These are phyloP conservation scores for Lissonota sp. DNA, from an alignment of 2,888 invertebrate genomes.

Conservation along the genomic window DNA sequence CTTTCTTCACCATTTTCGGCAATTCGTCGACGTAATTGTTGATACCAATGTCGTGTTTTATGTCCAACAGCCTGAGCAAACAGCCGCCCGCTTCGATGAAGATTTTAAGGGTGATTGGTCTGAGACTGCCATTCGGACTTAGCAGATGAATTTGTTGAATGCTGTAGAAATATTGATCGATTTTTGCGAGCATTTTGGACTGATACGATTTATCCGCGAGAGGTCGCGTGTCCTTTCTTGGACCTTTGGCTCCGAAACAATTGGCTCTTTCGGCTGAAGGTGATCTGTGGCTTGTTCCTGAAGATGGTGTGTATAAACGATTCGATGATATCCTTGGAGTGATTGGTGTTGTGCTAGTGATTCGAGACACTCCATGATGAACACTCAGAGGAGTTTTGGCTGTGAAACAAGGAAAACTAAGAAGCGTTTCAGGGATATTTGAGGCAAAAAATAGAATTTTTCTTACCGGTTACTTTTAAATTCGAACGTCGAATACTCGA, in stretches of 20 bases:
- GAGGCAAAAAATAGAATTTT: background rate
- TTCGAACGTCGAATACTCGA: constrained; percentile 69
- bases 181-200: constrained; percentile 73
- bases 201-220: constrained; percentile 78
- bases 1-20: constrained; percentile 85
- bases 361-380: constrained; percentile 14
- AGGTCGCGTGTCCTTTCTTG: constrained; percentile 77
- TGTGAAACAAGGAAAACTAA: background rate
- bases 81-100: constrained; percentile 77
- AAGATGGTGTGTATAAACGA: constrained; percentile 39
- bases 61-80: constrained; percentile 72
- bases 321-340: constrained; percentile 40
- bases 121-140: constrained; percentile 77
- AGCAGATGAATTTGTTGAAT: constrained; percentile 71
- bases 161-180: constrained; percentile 75
- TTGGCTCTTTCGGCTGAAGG: constrained; percentile 77
- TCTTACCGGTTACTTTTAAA: constrained; percentile 72
- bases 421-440: background rate
- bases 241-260: constrained; percentile 69
- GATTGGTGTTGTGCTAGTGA: constrained; percentile 57
- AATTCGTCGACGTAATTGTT: constrained; percentile 83
- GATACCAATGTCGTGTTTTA: constrained; percentile 72
- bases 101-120: constrained; percentile 77
- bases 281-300: constrained; percentile 70
- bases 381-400: constrained; percentile 61